Percentiles rank a stretch among this genome's conserved stretches.
Conservation (phyloP, 2,113 vertebrate species). For the Zeus faber region DNA sequence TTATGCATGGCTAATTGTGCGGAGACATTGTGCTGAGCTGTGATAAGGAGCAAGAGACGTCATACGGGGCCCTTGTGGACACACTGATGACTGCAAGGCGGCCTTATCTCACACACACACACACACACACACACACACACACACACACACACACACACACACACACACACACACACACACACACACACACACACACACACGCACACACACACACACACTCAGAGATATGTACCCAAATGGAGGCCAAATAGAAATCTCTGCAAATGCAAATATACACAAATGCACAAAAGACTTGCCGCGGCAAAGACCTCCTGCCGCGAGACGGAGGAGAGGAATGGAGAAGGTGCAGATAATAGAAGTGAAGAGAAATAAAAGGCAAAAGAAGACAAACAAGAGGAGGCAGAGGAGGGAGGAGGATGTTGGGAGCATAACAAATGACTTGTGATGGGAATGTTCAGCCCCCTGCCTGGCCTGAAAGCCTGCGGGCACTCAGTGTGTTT, state of each 20-base stretch:
- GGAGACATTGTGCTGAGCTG: constrained; percentile 67
- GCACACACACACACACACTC: not conserved
- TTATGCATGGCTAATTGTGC: constrained; percentile 69
- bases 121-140: constrained; percentile 25
- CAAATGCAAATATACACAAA: constrained; percentile 5
- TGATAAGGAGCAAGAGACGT: constrained; percentile 67
- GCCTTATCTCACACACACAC: constrained; percentile 65
- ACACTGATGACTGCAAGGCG: constrained; percentile 66
- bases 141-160: not conserved
- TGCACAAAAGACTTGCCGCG: constrained; percentile 52
- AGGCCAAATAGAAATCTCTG: too few relatives aligned
- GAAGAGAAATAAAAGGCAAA: not conserved
- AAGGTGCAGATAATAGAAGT: constrained; percentile 10
- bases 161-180: not conserved
- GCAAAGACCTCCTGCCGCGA: constrained; percentile 52
- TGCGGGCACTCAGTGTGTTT: constrained; percentile 59
- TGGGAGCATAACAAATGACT: constrained; percentile 65
- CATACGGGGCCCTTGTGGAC: constrained; percentile 63
- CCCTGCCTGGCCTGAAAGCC: constrained; percentile 52
- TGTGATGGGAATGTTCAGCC: constrained; percentile 68
- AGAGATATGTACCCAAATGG: too few relatives aligned
- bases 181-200: not conserved
- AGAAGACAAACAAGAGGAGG: constrained; percentile 21
- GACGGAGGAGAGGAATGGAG: constrained; percentile 38
- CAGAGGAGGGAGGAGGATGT: constrained; percentile 52